A percentile compares a stretch with the other conserved stretches of the same genome.
Conservation (phyloP, 1,140 invertebrate species). For the Rhopalosiphum padi region DNA sequence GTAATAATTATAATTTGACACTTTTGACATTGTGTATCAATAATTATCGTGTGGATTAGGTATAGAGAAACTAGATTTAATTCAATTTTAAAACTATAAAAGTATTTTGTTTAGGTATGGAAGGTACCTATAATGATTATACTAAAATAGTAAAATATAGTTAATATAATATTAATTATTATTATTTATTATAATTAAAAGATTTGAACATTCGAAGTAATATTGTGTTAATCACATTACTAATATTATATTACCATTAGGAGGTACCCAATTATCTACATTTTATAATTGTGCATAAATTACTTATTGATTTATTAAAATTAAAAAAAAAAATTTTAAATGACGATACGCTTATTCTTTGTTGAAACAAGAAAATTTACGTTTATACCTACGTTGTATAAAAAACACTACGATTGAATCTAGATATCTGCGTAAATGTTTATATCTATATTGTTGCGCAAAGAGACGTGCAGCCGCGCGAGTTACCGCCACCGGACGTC, state of each 20-base stretch:
- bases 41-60: neutral
- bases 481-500: neutral
- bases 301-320: neutral
- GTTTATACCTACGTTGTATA: neutral
- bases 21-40: neutral
- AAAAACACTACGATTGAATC: neutral
- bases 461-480: neutral
- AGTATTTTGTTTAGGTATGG: neutral
- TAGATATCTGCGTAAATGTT: neutral
- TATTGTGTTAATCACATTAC: neutral
- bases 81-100: neutral
- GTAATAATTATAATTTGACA: neutral
- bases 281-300: neutral
- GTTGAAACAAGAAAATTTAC: neutral
- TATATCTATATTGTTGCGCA: neutral
- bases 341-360: neutral
- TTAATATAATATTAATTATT: neutral
- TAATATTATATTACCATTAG: neutral
- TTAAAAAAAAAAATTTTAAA: neutral
- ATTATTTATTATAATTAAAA: slow-evolving; percentile 14
- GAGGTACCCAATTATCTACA: neutral
- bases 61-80: neutral
- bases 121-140: neutral
- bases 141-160: neutral
- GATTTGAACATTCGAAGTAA: neutral